Percentiles rank a stretch among this genome's conserved stretches.
These are phyloP conservation scores for Brachionus sp. DNA, from an alignment of 1,140 invertebrate genomes.

Conservation along the genomic window DNA sequence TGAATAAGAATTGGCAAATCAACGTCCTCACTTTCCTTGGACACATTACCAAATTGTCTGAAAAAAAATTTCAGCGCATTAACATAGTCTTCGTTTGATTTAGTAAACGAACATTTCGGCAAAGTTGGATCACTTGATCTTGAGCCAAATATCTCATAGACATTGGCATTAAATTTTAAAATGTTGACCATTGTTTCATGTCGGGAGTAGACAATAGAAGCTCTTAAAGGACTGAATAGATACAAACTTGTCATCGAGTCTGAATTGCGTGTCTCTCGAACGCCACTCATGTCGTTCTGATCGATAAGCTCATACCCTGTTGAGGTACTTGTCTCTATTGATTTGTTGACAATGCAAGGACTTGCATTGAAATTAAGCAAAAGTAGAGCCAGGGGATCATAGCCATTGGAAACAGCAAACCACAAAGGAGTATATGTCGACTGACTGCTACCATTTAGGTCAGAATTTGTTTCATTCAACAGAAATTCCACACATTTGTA, in stretches of 20 bases:
- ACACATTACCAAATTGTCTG: constrained; percentile 1
- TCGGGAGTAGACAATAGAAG: constrained; percentile 40
- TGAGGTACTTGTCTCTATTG: background rate
- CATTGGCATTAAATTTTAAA: constrained; percentile 38
- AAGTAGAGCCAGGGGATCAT: background rate
- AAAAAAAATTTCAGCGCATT: constrained; percentile 42
- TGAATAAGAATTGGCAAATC: background rate
- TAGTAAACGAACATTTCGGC: background rate
- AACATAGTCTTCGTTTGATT: constrained; percentile 26
- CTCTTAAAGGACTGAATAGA: constrained; percentile 37
- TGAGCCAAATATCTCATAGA: constrained; percentile 35
- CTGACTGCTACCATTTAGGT: constrained; percentile 18
- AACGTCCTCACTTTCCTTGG: background rate
- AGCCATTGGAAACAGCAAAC: constrained; percentile 39
- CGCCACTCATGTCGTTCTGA: background rate
- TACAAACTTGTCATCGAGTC: constrained; percentile 33
- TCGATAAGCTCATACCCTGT: background rate
- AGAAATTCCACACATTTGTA: constrained; percentile 33
- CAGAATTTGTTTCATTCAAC: constrained; percentile 26
- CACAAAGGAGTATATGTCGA: constrained; percentile 40
- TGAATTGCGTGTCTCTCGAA: background rate
- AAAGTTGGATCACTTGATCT: background rate
- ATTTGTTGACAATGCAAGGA: constrained; percentile 24
- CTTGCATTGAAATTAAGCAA: constrained; percentile 32
- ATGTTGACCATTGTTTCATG: background rate